These are phyloP conservation scores for Lycocerus yunnanus DNA, from an alignment of 2,888 invertebrate genomes.

Conservation along the genomic window DNA sequence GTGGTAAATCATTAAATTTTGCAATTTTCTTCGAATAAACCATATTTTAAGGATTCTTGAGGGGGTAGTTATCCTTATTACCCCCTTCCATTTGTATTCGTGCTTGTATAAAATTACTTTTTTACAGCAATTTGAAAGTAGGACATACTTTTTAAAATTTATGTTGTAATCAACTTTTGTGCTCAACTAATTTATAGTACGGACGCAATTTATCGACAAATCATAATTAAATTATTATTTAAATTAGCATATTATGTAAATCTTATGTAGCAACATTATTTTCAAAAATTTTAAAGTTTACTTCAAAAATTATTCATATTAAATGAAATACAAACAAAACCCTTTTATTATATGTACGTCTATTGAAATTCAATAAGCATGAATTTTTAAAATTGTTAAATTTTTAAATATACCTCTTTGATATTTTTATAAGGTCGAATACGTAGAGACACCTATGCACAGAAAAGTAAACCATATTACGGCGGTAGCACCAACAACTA, in stretches of 20 bases:
- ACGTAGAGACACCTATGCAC: neutral
- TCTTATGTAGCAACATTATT: neutral
- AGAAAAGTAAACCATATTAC: too few species aligned
- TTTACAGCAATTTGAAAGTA: neutral
- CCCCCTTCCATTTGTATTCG: neutral
- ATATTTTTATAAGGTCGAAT: neutral
- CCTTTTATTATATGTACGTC: neutral
- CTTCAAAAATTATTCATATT: neutral
- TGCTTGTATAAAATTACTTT: neutral
- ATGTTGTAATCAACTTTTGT: neutral
- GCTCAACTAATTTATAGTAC: neutral
- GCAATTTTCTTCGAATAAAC: neutral
- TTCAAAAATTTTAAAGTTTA: neutral
- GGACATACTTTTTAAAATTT: neutral
- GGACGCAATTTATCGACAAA: neutral
- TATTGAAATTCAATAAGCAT: constrained; percentile 1
- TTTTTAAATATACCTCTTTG: neutral
- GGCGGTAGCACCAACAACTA: neutral
- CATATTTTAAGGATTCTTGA: neutral
- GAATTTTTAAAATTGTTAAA: neutral
- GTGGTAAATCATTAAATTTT: neutral
- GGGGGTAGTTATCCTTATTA: neutral
- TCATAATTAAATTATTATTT: neutral
- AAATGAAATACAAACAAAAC: neutral
- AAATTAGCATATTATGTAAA: neutral